These are phyloP conservation scores for Conus betulinus DNA, from an alignment of 1,140 invertebrate species.

Conservation along the genomic window DNA sequence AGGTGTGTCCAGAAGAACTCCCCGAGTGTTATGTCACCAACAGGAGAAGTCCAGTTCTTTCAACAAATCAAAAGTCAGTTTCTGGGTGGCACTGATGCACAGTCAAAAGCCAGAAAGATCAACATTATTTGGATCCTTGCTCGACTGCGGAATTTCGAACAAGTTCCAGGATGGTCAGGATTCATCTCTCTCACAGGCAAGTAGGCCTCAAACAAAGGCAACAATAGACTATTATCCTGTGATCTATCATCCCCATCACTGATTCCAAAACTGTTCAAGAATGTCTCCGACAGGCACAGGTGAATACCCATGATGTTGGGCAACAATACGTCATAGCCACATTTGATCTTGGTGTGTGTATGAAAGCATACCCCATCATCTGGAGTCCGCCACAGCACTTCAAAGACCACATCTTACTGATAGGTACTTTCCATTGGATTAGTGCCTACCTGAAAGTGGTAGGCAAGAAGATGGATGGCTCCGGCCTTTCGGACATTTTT, in stretches of 20 bases:
- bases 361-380: slow-evolving; percentile 54
- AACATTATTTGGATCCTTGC: slow-evolving; percentile 36
- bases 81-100: slow-evolving; percentile 14
- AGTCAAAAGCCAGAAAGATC: neutral
- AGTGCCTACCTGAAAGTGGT: slow-evolving; percentile 54
- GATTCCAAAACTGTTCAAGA: slow-evolving; percentile 50
- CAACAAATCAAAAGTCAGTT: neutral
- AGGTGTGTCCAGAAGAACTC: neutral
- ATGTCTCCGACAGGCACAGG: slow-evolving; percentile 43
- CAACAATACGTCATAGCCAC: slow-evolving; percentile 48
- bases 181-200: slow-evolving; percentile 48
- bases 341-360: slow-evolving; percentile 56
- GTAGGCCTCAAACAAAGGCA: slow-evolving; percentile 23
- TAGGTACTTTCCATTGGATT: slow-evolving; percentile 47
- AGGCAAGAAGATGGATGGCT: slow-evolving; percentile 54
- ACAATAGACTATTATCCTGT: slow-evolving; percentile 55
- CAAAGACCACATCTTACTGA: slow-evolving; percentile 51
- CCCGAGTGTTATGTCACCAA: slow-evolving; percentile 43
- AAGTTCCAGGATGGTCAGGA: slow-evolving; percentile 17
- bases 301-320: slow-evolving; percentile 40
- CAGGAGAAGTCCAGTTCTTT: slow-evolving; percentile 16
- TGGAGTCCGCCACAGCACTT: slow-evolving; percentile 48
- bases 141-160: slow-evolving; percentile 33
- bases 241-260: slow-evolving; percentile 51
- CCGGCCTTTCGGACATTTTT: slow-evolving; percentile 43